Conservation (phyloP, 2,888 invertebrate genomes). For the Eristalis intricaria region DNA sequence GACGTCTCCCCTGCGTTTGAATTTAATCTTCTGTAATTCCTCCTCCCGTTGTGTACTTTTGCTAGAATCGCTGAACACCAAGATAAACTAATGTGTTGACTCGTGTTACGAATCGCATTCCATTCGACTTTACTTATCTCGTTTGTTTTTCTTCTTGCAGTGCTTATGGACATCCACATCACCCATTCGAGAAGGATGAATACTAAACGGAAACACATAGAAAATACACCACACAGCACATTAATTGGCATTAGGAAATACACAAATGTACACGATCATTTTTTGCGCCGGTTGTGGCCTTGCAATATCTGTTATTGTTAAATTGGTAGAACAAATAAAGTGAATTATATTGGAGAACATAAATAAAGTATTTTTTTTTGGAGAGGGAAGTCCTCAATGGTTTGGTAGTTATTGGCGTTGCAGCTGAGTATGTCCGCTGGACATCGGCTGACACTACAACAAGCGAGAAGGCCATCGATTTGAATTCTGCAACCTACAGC, state of each 20-base stretch:
- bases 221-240: neutral
- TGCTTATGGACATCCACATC: constrained; percentile 83
- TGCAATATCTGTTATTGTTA: neutral
- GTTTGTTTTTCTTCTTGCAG: constrained; percentile 79
- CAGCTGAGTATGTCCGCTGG: too few species aligned
- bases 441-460: too few species aligned
- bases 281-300: neutral
- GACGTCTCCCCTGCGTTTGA: neutral
- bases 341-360: neutral
- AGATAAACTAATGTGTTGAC: too few species aligned
- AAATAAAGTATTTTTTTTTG: too few species aligned
- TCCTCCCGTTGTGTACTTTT: neutral
- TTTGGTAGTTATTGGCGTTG: too few species aligned
- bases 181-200: constrained; percentile 85
- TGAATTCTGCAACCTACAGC: too few species aligned
- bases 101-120: too few species aligned
- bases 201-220: constrained; percentile 79
- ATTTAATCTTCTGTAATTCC: neutral
- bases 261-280: neutral
- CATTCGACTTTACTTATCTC: neutral
- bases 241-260: neutral
- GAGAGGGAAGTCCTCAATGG: too few species aligned
- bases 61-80: neutral
- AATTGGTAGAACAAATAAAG: neutral
- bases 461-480: too few species aligned